Conservation (phyloP, 2,888 invertebrate species). For the Exephanes ischioxanthus region DNA sequence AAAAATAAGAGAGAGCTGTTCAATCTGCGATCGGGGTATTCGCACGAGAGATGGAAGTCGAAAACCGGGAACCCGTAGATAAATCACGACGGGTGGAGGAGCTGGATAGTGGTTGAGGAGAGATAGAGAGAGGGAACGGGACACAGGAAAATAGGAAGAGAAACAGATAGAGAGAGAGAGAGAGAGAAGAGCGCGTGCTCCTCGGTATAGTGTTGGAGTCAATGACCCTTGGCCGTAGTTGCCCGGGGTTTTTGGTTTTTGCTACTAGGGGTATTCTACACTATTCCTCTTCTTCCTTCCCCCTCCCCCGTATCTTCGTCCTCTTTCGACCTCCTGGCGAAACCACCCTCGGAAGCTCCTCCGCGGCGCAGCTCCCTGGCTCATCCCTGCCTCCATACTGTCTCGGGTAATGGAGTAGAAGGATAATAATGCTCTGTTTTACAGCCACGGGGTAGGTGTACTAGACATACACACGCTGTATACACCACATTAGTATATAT, state of each 20-base stretch:
- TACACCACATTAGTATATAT: conserved; percentile 3
- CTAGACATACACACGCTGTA: conserved; percentile 48
- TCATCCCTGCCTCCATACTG: conserved; percentile 75
- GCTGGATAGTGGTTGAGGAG: conserved; percentile 44
- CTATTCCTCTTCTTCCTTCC: conserved; percentile 52
- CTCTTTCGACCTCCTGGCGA: conserved; percentile 40
- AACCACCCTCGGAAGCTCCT: conserved; percentile 55
- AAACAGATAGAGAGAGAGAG: conserved; percentile 29
- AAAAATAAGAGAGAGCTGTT: conserved; percentile 57
- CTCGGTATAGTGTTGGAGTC: conserved; percentile 78
- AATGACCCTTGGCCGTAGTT: conserved; percentile 82
- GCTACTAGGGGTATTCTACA: conserved; percentile 64
- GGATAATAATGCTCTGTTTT: conserved; percentile 83
- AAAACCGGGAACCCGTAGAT: conserved; percentile 76
- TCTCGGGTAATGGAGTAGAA: conserved; percentile 82
- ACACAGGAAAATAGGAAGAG: conserved; percentile 52
- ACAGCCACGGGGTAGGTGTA: conserved; percentile 74
- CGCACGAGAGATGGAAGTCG: conserved; percentile 75
- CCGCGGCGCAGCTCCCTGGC: conserved; percentile 68
- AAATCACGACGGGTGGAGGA: conserved; percentile 76
- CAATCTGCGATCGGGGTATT: conserved; percentile 67
- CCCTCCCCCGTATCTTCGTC: conserved; percentile 55
- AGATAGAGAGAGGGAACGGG: conserved; percentile 17
- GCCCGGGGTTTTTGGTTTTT: conserved; percentile 81
- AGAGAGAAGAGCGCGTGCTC: conserved; percentile 51